phyloP scores from a whole-genome alignment of 2,888 invertebrate genomes.

The Portevinia maculata region DNA sequence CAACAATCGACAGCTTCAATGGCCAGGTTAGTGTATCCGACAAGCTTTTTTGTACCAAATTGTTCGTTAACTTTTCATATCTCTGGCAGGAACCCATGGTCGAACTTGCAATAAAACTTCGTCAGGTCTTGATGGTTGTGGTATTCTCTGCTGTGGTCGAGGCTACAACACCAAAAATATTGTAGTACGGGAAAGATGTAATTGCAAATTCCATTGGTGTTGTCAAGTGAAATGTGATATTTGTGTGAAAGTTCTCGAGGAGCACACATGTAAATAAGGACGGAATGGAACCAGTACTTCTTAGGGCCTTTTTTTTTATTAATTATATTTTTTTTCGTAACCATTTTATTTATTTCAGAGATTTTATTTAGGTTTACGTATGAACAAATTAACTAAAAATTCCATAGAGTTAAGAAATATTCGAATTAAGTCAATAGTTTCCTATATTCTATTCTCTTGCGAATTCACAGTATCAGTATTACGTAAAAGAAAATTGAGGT shows the following conservation, averaged over 20 bases:
- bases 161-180: conserved; percentile 94
- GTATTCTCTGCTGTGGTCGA: conserved; percentile 94
- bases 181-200: conserved; percentile 90
- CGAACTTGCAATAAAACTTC: conserved; percentile 89
- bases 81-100: conserved; percentile 86
- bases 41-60: conserved; percentile 5
- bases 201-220: conserved; percentile 98
- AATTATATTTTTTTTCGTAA: conserved; percentile 11
- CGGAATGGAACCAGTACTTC: conserved; percentile 38
- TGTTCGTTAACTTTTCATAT: conserved; percentile 77
- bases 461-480: conserved; percentile 58
- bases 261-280: conserved; percentile 93
- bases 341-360: conserved; percentile 66
- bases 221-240: conserved; percentile 96
- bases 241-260: conserved; percentile 90
- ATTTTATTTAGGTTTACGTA: conserved; percentile 55
- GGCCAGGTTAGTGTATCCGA: conserved; percentile 82
- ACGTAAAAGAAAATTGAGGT: conserved; percentile 25
- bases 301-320: conserved; percentile 42
- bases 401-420: conserved; percentile 62
- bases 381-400: conserved; percentile 45
- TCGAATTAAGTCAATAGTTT: conserved; percentile 55
- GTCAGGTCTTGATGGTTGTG: conserved; percentile 91
- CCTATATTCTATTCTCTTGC: conserved; percentile 28
- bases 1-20: conserved; percentile 89